A percentile compares a stretch with the other conserved stretches of the same genome.
phyloP scores from a whole-genome alignment of 2,113 vertebrate species.

The Dromaius novaehollandiae region DNA sequence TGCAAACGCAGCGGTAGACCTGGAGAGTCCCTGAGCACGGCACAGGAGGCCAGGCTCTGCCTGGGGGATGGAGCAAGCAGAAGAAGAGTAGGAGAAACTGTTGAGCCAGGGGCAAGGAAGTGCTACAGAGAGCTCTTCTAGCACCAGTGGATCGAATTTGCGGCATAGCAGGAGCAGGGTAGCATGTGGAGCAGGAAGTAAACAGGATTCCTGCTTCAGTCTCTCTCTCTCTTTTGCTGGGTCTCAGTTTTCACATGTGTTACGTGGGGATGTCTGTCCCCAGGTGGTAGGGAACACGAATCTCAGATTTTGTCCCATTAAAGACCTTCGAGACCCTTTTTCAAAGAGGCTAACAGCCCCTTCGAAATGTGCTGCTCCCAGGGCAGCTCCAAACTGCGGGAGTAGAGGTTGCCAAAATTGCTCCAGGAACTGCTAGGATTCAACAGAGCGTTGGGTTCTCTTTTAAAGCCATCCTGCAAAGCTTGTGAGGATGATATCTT shows the following conservation, averaged over 20 bases:
- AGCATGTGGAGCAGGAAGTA: neutral
- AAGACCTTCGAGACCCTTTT: neutral
- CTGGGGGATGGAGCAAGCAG: neutral
- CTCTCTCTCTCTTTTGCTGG: neutral
- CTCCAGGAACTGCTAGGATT: neutral
- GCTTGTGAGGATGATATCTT: neutral
- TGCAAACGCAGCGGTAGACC: neutral
- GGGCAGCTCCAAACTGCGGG: neutral
- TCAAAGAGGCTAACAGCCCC: too few species aligned
- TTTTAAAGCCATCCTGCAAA: neutral
- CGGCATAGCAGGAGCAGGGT: neutral
- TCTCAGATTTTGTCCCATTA: neutral
- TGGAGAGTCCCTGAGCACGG: neutral
- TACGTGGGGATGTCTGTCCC: neutral
- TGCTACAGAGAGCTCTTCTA: neutral
- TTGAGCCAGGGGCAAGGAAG: neutral
- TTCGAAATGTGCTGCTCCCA: neutral
- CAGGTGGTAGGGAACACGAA: neutral
- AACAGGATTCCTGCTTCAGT: fast-evolving
- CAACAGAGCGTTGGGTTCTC: neutral
- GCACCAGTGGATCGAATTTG: neutral
- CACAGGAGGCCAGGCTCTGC: neutral
- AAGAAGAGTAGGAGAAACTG: neutral
- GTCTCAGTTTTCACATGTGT: neutral
- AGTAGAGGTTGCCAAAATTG: neutral